Conservation (phyloP, 1,140 invertebrate genomes). For the Drosophila santomea region DNA sequence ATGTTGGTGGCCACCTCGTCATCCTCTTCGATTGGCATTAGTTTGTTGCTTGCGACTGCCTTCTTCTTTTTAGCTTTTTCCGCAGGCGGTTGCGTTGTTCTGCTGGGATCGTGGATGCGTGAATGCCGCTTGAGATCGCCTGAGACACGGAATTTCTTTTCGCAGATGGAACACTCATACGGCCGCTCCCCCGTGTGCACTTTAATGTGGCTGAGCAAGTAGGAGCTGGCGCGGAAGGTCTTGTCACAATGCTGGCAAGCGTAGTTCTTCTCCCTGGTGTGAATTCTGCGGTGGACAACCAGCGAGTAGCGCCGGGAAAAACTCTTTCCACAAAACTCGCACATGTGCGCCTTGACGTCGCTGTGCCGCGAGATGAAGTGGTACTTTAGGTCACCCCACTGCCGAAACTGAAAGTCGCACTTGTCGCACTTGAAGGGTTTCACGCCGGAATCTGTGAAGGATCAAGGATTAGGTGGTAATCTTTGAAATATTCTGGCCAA, state of each 20-base stretch:
- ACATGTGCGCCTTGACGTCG: constrained; percentile 92
- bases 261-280: constrained; percentile 95
- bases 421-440: constrained; percentile 92
- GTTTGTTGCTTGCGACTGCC: constrained; percentile 2
- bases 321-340: constrained; percentile 95
- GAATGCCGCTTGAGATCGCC: constrained; percentile 96
- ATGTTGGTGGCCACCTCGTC: background rate
- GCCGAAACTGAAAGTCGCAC: constrained; percentile 91
- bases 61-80: constrained; percentile 11
- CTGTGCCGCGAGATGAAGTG: constrained; percentile 95
- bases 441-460: constrained; percentile 88
- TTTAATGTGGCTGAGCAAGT: constrained; percentile 93
- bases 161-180: constrained; percentile 91
- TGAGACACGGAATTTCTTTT: constrained; percentile 92
- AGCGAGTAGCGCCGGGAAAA: constrained; percentile 97
- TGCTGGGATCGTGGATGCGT: constrained; percentile 88
- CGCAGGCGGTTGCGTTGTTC: background rate
- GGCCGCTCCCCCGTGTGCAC: constrained; percentile 96
- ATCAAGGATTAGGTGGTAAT: background rate
- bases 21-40: constrained; percentile 38
- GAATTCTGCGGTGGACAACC: constrained; percentile 95
- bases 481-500: background rate
- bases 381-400: constrained; percentile 95
- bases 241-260: constrained; percentile 93
- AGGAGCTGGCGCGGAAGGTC: constrained; percentile 93